These are phyloP conservation scores for Ormia ochracea DNA, from an alignment of 2,888 invertebrate species.

Conservation along the genomic window DNA sequence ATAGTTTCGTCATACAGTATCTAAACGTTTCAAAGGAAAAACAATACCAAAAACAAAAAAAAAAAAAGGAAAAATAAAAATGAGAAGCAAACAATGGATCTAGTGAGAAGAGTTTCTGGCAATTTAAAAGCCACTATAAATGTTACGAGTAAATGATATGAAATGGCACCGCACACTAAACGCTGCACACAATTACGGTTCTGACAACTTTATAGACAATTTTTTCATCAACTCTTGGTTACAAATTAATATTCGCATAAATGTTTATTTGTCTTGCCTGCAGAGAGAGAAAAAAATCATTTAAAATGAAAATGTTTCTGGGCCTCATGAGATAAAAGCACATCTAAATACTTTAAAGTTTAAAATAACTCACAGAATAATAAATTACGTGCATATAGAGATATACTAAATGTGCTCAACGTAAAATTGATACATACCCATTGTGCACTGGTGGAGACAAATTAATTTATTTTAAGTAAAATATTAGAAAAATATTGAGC, in stretches of 20 bases:
- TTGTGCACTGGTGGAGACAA: too few relatives aligned
- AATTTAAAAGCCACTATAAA: not conserved
- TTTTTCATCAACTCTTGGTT: not conserved
- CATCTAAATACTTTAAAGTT: too few relatives aligned
- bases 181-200: slow-evolving; percentile 36
- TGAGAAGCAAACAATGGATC: too few relatives aligned
- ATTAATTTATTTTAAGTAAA: too few relatives aligned
- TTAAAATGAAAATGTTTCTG: too few relatives aligned
- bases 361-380: too few relatives aligned
- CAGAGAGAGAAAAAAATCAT: slow-evolving; percentile 1
- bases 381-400: too few relatives aligned
- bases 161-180: slow-evolving; percentile 14
- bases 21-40: slow-evolving; percentile 17
- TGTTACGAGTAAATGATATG: not conserved
- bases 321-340: too few relatives aligned
- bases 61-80: too few relatives aligned
- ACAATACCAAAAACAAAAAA: not conserved
- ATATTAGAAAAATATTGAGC: too few relatives aligned
- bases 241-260: slow-evolving; percentile 18
- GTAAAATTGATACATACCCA: too few relatives aligned
- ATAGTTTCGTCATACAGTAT: not conserved
- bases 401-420: too few relatives aligned
- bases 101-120: slow-evolving; percentile 2
- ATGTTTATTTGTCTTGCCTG: not conserved
- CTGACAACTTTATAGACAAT: slow-evolving; percentile 55